Evolutionary conservation across 2,113 vertebrate genomes (phyloP), one percentile per base, ranked within the genome.

Genomic region (Eudyptes chrysolophus): DNA sequence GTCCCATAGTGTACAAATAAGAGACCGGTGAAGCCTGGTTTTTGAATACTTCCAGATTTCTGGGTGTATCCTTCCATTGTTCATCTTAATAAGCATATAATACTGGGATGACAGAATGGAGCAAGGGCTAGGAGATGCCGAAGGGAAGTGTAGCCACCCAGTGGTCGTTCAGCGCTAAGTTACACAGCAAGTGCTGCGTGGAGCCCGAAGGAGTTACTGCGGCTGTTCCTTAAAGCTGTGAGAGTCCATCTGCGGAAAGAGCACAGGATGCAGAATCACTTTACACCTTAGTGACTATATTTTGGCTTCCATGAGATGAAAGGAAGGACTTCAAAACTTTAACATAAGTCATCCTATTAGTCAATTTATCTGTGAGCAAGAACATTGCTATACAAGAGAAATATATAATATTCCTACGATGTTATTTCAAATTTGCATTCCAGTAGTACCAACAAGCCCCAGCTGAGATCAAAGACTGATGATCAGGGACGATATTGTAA

Each of bases 61-160:
- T 93, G 96, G 46, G 82, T 90, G 64, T 92, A 92, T 80, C 42
- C 58, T 88, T 84, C 87, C 70, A 92, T 92, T 89, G 84, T 89
- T 97, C 88, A 46, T 66, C 49, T 70, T 34, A 85, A 51, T 52
- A 66, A 87, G 49, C 9, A 10, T 17, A 42, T 55, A 75, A 51
- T 9, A 7, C 4, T 40, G 65, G 82, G 60, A 74, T 82, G 92
- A 66, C 9, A 36, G 77, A 74, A 13, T 1, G 66, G 58, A 89
- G 68, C 52, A 38, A 34, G 48, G 75, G 30, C 2, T 10, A 5
- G 82, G 69, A 65, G 87, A 86, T 97, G 95, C 82, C 1, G 65
- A 95, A 97, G 96, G 95, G 86, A 91, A 87, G 95, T 93, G 96
- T 9, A 89, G 97, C 96, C 97, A 97, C 96, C 97, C 98, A 94